Evolutionary conservation across 2,888 invertebrate species (phyloP).

Genomic region (Eupelmus urozonus): DNA sequence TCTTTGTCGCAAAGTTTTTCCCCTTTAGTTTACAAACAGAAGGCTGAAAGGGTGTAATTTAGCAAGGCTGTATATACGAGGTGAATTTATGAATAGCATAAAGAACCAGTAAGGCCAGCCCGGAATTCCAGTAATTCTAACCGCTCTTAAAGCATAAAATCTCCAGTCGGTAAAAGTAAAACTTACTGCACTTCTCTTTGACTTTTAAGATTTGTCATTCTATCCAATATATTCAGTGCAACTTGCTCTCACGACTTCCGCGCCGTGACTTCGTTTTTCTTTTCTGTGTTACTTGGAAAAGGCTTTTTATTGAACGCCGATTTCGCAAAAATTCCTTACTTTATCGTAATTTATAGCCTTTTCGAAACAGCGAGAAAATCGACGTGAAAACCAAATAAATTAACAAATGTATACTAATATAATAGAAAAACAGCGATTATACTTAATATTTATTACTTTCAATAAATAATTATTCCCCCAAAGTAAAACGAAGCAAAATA

Average conservation of each 20-base stretch:
- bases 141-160: constrained; percentile 36
- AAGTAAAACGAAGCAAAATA: too few relatives aligned
- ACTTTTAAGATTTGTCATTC: constrained; percentile 23
- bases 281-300: neutral
- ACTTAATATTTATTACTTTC: too few relatives aligned
- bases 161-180: constrained; percentile 28
- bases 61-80: constrained; percentile 9
- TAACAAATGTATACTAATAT: too few relatives aligned
- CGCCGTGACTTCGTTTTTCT: constrained; percentile 31
- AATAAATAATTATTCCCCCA: too few relatives aligned
- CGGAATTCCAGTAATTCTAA: constrained; percentile 34
- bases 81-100: constrained; percentile 52
- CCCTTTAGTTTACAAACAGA: constrained; percentile 5
- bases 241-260: neutral
- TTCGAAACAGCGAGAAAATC: too few relatives aligned
- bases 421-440: too few relatives aligned
- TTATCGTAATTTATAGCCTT: too few relatives aligned
- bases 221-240: neutral
- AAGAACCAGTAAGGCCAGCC: constrained; percentile 43
- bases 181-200: constrained; percentile 40
- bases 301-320: neutral
- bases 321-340: neutral
- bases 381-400: too few relatives aligned
- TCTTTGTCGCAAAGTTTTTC: constrained; percentile 14
- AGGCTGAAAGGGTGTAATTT: constrained; percentile 24